Conservation (phyloP, 2,113 vertebrate species). For the Puffinus mauretanicus region DNA sequence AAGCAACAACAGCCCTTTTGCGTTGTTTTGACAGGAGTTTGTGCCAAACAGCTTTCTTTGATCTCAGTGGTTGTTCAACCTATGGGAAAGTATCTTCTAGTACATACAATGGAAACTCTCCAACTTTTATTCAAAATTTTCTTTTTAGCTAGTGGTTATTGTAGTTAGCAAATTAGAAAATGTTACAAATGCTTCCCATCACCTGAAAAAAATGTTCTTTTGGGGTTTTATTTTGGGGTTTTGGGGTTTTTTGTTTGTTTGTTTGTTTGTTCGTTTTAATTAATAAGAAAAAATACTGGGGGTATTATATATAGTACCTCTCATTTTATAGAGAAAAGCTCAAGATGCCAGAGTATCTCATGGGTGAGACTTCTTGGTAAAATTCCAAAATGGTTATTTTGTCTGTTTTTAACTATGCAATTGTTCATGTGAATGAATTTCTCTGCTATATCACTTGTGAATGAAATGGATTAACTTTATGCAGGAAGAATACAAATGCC, state of each 20-base stretch:
- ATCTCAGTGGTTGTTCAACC: slow-evolving; percentile 96
- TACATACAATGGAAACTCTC: background rate
- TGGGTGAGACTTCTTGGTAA: background rate
- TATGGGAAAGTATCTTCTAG: slow-evolving; percentile 52
- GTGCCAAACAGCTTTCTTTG: slow-evolving; percentile 98
- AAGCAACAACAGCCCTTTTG: slow-evolving; percentile 96
- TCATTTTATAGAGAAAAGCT: background rate
- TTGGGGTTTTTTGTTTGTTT: no score
- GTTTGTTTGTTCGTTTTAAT: background rate
- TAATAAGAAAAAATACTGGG: background rate
- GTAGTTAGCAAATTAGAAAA: background rate
- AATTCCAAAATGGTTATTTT: background rate
- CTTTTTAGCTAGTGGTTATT: background rate
- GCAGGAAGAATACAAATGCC: background rate
- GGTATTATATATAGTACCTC: background rate
- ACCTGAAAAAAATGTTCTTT: background rate
- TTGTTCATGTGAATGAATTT: background rate
- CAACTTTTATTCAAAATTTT: background rate
- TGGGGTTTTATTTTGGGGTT: background rate
- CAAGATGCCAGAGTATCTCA: background rate
- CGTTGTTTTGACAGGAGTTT: slow-evolving; percentile 97
- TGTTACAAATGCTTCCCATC: background rate
- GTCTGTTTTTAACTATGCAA: background rate
- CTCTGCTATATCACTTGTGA: background rate
- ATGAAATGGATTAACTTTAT: background rate